Conservation (phyloP, 1,140 invertebrate genomes). For the Gyrodactylus salaris region DNA sequence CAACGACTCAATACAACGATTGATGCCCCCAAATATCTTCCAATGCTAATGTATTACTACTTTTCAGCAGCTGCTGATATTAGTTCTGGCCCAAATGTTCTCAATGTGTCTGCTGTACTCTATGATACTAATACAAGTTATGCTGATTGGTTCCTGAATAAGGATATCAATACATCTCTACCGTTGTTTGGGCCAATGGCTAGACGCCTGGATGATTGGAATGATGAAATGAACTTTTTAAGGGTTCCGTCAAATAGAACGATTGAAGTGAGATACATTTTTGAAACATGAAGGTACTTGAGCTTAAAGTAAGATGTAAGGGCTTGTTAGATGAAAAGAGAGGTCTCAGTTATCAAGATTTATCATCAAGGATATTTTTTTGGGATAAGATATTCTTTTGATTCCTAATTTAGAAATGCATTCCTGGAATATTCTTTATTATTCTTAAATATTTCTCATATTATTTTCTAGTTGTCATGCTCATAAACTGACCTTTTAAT, state of each 20-base stretch:
- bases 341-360: too few species aligned
- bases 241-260: conserved; percentile 20
- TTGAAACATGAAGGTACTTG: too few species aligned
- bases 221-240: conserved; percentile 19
- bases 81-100: conserved; percentile 42
- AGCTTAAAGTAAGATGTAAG: too few species aligned
- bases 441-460: too few species aligned
- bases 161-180: conserved; percentile 75
- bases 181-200: conserved; percentile 69
- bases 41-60: conserved; percentile 91
- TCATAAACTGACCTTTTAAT: too few species aligned
- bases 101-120: conserved; percentile 69
- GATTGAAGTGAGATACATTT: conserved; percentile 5
- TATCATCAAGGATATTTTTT: too few species aligned
- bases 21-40: conserved; percentile 38
- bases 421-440: too few species aligned
- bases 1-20: conserved; percentile 25
- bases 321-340: too few species aligned
- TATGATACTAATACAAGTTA: conserved; percentile 74
- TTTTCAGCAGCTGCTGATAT: conserved; percentile 71
- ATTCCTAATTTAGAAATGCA: too few species aligned
- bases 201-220: conserved; percentile 23
- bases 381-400: too few species aligned
- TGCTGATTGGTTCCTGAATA: conserved; percentile 53
- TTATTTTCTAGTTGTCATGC: too few species aligned